phyloP scores from a whole-genome alignment of 2,113 vertebrate species.

The Mus pahari region DNA sequence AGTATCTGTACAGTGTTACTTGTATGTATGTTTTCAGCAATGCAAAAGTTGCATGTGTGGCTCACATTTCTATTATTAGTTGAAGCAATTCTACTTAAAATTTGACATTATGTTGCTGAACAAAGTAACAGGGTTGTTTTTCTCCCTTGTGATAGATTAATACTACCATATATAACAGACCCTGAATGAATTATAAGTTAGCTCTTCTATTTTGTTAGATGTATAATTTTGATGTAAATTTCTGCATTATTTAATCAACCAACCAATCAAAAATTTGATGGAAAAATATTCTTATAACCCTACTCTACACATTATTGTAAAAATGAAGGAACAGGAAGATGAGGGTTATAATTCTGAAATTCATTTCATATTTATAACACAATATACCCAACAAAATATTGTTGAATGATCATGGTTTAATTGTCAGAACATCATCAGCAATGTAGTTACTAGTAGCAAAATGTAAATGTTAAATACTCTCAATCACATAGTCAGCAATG shows the following conservation, averaged over 20 bases:
- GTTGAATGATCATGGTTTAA: background rate
- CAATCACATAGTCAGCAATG: constrained; percentile 6
- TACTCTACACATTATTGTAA: background rate
- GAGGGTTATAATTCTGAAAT: background rate
- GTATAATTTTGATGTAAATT: constrained; percentile 11
- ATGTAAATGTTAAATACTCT: background rate
- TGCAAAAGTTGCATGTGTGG: background rate
- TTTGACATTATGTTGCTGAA: background rate
- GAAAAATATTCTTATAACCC: background rate
- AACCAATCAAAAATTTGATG: constrained; percentile 29
- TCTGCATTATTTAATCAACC: constrained; percentile 8
- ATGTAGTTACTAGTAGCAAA: background rate
- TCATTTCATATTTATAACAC: background rate
- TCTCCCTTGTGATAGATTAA: constrained; percentile 7
- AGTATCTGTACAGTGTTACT: background rate
- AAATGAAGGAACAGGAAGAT: background rate
- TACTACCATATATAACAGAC: background rate
- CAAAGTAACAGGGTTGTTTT: background rate
- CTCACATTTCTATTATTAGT: background rate
- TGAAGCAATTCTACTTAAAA: constrained; percentile 30
- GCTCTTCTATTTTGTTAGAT: background rate
- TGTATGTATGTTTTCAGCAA: background rate
- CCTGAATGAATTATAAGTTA: constrained; percentile 12
- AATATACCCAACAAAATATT: background rate
- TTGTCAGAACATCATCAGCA: constrained; percentile 22